Evolutionary conservation across 2,113 vertebrate species (phyloP), one percentile per base, ranked within the genome.

Genomic region (Silurus meridionalis): DNA sequence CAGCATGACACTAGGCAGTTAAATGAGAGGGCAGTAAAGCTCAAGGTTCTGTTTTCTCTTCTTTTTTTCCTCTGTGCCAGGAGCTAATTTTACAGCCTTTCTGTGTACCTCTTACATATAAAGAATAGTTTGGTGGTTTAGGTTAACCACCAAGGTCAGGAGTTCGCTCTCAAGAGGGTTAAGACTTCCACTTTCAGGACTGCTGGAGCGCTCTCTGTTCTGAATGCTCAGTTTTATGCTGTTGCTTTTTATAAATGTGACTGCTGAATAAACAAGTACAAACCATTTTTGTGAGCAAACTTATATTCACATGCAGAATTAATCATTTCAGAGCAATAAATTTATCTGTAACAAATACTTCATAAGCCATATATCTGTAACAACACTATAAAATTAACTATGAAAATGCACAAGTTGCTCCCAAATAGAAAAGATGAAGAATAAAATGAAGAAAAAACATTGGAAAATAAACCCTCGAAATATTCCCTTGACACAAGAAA

Each of bases 401-500:
- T 23, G 25, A 71, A 48, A 77, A 23, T 52, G 23, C 46, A 46
- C 46, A 85, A 78, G 63, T 53, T 63, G 72, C 72, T 85, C 58
- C 72, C 28, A 28, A 66, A 66, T n/a, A 2, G n/a, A 57, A 57
- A 57, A 57, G 55, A 57, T 57, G 7, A 57, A 57, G 55, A 11
- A 57, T 11, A 57, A 8, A 57, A 57, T 8, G 7, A 57, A 57
- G 11, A 0, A 57, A 57, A 6, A 57, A 57, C 0, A 57, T 8
- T 13, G 13, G 37, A 37, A 37, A 37, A 37, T 37, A 37, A 37
- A 37, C 1, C 37, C 37, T 3, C 50, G 8, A 55, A 89, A 78
- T 72, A 88, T 91, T 90, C 91, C 91, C 89, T 89, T 87, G 19
- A 71, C 37, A 13, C 14, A 14, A 66, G 90, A 91, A 92, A 93